A percentile compares a stretch with the other conserved stretches of the same genome.
phyloP scores from a whole-genome alignment of 64 coral and sea anemone species.

The Montipora cactus region DNA sequence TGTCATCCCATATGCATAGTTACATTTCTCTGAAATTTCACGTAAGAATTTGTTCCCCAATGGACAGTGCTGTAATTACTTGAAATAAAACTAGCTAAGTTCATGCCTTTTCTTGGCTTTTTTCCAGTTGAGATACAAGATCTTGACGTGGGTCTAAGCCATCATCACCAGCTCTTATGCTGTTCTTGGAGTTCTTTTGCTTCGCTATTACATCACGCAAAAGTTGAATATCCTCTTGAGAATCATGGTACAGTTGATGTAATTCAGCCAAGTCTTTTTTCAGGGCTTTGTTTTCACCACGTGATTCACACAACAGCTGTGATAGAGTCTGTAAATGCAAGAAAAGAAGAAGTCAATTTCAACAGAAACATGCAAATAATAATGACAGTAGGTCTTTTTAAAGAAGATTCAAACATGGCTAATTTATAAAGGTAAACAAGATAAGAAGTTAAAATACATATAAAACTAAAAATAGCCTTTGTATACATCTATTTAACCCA shows the following conservation, averaged over 20 bases:
- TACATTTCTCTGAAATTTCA: too few relatives aligned
- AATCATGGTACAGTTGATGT: slow-evolving; percentile 84
- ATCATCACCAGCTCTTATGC: slow-evolving; percentile 31
- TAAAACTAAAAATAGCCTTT: too few relatives aligned
- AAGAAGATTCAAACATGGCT: too few relatives aligned
- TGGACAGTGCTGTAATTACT: too few relatives aligned
- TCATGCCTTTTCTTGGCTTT: slow-evolving; percentile 85
- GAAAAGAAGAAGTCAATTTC: background rate
- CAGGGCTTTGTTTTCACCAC: slow-evolving; percentile 90
- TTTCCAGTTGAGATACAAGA: slow-evolving; percentile 81
- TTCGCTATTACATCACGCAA: slow-evolving; percentile 77
- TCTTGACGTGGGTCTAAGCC: slow-evolving; percentile 82
- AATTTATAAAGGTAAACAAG: too few relatives aligned
- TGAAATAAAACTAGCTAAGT: background rate
- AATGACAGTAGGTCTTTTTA: background rate
- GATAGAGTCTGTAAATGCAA: slow-evolving; percentile 73
- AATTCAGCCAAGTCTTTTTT: slow-evolving; percentile 84
- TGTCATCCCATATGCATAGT: too few relatives aligned
- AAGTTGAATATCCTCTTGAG: slow-evolving; percentile 93
- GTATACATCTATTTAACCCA: too few relatives aligned
- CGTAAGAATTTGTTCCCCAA: too few relatives aligned
- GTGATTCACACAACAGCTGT: slow-evolving; percentile 85
- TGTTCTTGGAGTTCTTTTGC: slow-evolving; percentile 45
- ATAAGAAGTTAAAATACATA: too few relatives aligned
- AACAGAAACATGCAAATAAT: background rate